phyloP scores from a whole-genome alignment of 1,140 invertebrate genomes.

The Uloborus diversus region DNA sequence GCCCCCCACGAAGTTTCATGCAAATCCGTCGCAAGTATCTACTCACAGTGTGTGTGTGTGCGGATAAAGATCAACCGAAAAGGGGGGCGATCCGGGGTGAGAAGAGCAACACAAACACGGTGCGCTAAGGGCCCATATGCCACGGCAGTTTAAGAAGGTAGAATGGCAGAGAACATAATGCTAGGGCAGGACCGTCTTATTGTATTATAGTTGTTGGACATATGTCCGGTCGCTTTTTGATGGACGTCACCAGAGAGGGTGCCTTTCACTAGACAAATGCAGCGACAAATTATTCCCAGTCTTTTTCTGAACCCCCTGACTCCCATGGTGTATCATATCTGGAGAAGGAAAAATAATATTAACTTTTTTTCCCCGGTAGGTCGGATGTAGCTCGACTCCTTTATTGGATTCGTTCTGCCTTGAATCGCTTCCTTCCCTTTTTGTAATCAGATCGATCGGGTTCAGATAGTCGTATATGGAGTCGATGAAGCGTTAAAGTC shows the following conservation, averaged over 20 bases:
- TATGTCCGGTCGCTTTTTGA: slow-evolving; percentile 51
- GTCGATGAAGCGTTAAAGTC: no score
- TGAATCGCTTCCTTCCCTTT: no score
- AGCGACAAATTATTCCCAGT: slow-evolving; percentile 52
- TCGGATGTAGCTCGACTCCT: no score
- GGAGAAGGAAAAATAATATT: no score
- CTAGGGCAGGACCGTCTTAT: slow-evolving; percentile 4
- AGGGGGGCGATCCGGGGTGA: neutral
- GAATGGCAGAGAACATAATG: neutral
- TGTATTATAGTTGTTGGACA: slow-evolving; percentile 50
- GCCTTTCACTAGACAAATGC: slow-evolving; percentile 31
- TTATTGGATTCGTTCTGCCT: no score
- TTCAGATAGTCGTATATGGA: no score
- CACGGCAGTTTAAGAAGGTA: slow-evolving; percentile 24
- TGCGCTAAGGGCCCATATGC: slow-evolving; percentile 41
- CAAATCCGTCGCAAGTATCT: neutral
- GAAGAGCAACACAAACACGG: slow-evolving; percentile 43
- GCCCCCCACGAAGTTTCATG: slow-evolving; percentile 2
- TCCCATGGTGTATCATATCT: no score
- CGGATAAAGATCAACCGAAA: slow-evolving; percentile 41
- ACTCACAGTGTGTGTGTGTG: neutral
- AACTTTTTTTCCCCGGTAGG: no score
- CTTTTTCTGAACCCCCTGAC: no score
- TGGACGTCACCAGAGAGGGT: neutral
- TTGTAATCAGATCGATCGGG: no score